Percentiles rank a stretch among this genome's conserved stretches.
phyloP scores from a whole-genome alignment of 2,113 vertebrate genomes.

The Psittacus erithacus region DNA sequence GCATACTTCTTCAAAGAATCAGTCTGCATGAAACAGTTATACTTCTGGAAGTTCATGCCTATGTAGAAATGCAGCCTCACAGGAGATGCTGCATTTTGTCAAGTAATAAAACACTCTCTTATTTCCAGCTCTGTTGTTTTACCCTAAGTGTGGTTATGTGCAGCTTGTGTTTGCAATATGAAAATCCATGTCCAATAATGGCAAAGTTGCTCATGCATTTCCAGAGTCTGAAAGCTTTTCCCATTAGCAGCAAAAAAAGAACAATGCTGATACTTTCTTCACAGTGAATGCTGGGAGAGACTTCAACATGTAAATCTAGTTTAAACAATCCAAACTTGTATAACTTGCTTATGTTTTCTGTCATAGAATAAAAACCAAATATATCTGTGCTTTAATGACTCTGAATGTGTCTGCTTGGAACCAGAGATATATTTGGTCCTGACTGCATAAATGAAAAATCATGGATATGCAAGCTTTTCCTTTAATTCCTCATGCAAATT shows the following conservation, averaged over 20 bases:
- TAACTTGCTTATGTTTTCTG: not conserved
- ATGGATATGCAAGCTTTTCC: not conserved
- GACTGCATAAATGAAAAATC: slow-evolving; percentile 11
- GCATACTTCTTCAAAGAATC: not conserved
- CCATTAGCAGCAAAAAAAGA: not conserved
- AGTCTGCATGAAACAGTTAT: not conserved
- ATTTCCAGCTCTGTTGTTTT: not conserved
- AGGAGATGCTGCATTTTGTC: not conserved
- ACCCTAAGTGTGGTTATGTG: no score
- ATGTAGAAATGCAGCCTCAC: not conserved
- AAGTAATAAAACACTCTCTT: not conserved
- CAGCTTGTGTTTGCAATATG: not conserved
- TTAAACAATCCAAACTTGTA: not conserved
- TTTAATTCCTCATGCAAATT: not conserved
- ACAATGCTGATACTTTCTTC: not conserved
- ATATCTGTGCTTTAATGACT: not conserved
- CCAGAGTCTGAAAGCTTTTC: not conserved
- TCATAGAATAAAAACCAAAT: not conserved
- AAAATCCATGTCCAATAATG: not conserved
- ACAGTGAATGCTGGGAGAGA: not conserved
- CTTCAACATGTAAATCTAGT: not conserved
- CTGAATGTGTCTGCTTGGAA: not conserved
- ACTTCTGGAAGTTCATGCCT: not conserved
- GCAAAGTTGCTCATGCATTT: not conserved
- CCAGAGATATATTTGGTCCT: not conserved